Base-by-base conservation (phyloP, 2,888 invertebrate species). In the Lochmaea capreae region DNA sequence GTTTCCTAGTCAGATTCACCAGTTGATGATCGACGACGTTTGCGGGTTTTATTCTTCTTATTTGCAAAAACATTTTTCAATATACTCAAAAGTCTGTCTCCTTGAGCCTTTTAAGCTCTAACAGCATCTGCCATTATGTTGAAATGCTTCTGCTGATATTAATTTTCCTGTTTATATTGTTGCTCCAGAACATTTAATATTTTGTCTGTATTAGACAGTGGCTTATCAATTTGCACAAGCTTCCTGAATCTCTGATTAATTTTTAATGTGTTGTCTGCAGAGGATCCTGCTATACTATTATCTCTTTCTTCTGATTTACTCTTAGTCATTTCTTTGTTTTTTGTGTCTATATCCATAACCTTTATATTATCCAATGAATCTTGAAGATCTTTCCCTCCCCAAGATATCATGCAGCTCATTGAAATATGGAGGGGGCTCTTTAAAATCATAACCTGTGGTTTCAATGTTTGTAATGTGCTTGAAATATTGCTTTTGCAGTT, bases 131-230 rank as follows among this genome's bases (percentile, higher is more conserved):
- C 49, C 49, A 49, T 49, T 49, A 49, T 49, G 46, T 49, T 49
- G 46, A 49, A 49, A 49, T 49, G 46, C 46, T 49, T 49, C 46
- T 49, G 46, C 11, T 49, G 46, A 11, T 49, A 14, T 49, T 49
- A 5, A 49, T 49, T 49, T 11, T 49, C 9, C 3, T 49, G 46
- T 12, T 49, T 49, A 49, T 49, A 12, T 11, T 49, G 46, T 49
- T 49, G 46, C 14, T 49, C 8, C 12, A 49, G 46, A 49, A 49
- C 6, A 49, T 49, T 49, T 14, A 49, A 49, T 49, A 49, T 49
- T 49, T 49, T 49, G 46, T 49, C 46, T 49, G 46, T 49, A 5
- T 49, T 49, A 49, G n/a, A 49, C 49, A n/a, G 49, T 49, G 49
- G 49, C 49, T 49, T 49, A n/a, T 49, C 49, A 49, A n/a, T 49